Evolutionary conservation across 2,888 invertebrate species (phyloP).

Genomic region (Drosophila cognata): DNA sequence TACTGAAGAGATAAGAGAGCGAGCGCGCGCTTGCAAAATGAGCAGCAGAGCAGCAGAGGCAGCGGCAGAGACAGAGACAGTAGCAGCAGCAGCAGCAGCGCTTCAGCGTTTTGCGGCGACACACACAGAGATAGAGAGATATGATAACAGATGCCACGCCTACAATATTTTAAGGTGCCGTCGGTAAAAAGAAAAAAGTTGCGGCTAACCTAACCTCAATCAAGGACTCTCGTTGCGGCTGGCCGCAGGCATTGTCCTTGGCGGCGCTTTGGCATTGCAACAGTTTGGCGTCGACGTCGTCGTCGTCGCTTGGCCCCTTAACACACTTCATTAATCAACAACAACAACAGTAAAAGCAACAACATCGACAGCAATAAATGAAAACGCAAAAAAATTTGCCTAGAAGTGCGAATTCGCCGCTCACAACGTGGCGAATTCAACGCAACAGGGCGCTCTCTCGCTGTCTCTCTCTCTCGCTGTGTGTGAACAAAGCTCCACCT

Average conservation of each 20-base stretch:
- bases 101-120: conserved; percentile 61
- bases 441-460: not conserved
- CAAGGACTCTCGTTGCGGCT: conserved; percentile 66
- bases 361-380: conserved; percentile 37
- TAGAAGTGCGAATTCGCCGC: conserved; percentile 43
- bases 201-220: conserved; percentile 58
- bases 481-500: conserved; percentile 73
- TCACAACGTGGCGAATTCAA: conserved; percentile 35
- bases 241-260: conserved; percentile 73
- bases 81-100: conserved; percentile 28
- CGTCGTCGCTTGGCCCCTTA: conserved; percentile 82
- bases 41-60: conserved; percentile 48
- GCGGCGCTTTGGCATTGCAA: conserved; percentile 40
- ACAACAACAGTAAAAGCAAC: conserved; percentile 52
- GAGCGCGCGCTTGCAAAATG: conserved; percentile 60
- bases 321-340: conserved; percentile 84
- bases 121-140: conserved; percentile 69
- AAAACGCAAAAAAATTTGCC: conserved; percentile 29
- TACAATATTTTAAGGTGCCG: conserved; percentile 35
- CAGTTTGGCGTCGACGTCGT: conserved; percentile 28
- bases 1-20: conserved; percentile 64
- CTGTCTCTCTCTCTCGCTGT: conserved; percentile 4
- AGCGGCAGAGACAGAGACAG: conserved; percentile 51
- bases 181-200: conserved; percentile 36
- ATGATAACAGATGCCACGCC: conserved; percentile 77